Base-by-base conservation (phyloP, 2,888 invertebrate species). In the Cheilosia scutellata region DNA sequence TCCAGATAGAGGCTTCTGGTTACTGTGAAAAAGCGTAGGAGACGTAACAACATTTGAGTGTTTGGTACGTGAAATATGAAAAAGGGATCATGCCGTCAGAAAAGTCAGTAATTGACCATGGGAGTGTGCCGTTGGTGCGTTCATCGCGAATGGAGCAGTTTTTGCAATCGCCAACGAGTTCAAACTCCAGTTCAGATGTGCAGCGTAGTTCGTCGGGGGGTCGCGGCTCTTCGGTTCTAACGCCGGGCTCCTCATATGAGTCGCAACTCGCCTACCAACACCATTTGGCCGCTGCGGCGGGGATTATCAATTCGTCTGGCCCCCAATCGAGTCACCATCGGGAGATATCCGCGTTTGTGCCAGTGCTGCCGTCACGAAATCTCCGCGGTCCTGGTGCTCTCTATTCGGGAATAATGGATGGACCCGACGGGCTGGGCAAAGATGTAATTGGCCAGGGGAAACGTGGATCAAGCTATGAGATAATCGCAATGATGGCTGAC, bases 401-500 rank as follows among this genome's bases (percentile, higher is more conserved):
- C 37, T 96, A 96, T 89, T 94, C 95, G 0, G 94, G 95, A 58
- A 95, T 96, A 42, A 94, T 96, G 31, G 94, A 95, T 88, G 94
- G 94, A 4, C 92, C 94, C 13, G 95, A 95, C 93, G 57, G 95
- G 94, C 42, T 87, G 58, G 94, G 94, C 88, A 94, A 94, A 90
- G 94, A 94, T 72, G 89, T 88, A 78, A 79, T 82, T 47, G 70
- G 63, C 1, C 68, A 79, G 58, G 63, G 58, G 7, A 89, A 94
- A 90, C 93, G 94, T 80, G 93, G 94, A 89, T 94, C 96, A 1
- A 94, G 94, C 88, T 97, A 96, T 89, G 97, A 97, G 90, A 94
- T 97, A 88, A 96, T 97, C 94, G 97, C 97, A 47, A 96, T 97
- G 95, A 97, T 97, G 96, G 96, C 96, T 3, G 97, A 97, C 90